Evolutionary conservation across 2,888 invertebrate genomes (phyloP).

Genomic region (Lepas anatifera): DNA sequence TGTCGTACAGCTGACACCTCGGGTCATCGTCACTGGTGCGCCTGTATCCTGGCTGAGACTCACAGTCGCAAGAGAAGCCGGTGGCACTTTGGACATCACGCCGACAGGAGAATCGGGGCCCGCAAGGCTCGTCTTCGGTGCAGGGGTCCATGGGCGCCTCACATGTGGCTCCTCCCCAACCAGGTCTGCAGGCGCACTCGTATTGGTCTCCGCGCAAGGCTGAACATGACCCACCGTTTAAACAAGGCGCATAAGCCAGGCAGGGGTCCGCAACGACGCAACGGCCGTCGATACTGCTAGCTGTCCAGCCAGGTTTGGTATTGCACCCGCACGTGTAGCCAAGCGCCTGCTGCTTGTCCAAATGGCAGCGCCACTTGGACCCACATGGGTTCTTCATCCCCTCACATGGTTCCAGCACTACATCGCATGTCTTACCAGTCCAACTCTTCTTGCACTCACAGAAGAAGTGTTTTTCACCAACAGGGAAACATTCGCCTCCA

Average conservation of each 20-base stretch:
- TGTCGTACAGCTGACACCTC: neutral
- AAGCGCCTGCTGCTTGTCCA: neutral
- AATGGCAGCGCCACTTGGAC: neutral
- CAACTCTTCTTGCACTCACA: neutral
- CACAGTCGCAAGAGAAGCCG: constrained; percentile 1
- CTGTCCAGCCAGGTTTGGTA: neutral
- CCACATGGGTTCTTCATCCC: neutral
- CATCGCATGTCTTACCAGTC: neutral
- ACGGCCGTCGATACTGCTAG: neutral
- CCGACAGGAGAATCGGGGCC: neutral
- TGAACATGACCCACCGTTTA: neutral
- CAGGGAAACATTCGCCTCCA: neutral
- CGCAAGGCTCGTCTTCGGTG: neutral
- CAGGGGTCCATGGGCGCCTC: neutral
- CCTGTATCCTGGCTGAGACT: neutral
- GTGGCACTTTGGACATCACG: neutral
- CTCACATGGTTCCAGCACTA: neutral
- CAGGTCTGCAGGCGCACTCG: neutral
- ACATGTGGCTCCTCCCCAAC: constrained; percentile 1
- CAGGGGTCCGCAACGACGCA: neutral
- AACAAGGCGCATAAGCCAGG: neutral
- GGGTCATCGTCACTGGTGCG: neutral
- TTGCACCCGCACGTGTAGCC: neutral
- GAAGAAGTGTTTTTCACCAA: neutral
- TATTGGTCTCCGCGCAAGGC: neutral